phyloP scores from a whole-genome alignment of 2,113 vertebrate species.

The Panthera tigris region DNA sequence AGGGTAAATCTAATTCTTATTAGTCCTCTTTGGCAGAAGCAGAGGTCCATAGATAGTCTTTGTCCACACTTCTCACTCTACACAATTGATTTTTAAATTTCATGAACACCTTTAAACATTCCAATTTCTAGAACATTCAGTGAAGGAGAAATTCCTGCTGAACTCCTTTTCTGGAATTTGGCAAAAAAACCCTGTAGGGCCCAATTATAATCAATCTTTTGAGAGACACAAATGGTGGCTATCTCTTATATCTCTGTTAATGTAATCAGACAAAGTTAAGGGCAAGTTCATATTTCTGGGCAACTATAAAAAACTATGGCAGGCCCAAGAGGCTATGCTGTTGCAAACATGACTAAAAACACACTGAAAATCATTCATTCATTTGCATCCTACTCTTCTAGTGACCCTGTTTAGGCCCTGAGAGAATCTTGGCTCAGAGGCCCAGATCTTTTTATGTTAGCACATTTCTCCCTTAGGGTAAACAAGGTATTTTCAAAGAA shows the following conservation, averaged over 20 bases:
- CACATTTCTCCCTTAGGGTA: conserved; percentile 31
- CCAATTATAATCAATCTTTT: conserved; percentile 2
- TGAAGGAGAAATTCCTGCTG: not conserved
- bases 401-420: not conserved
- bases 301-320: not conserved
- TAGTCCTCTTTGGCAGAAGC: not conserved
- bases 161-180: not conserved
- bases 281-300: not conserved
- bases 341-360: not conserved
- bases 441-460: not conserved
- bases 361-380: not conserved
- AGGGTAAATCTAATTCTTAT: not conserved
- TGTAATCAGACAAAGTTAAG: not conserved
- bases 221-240: not conserved
- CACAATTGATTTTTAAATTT: not conserved
- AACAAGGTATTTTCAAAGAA: conserved; percentile 49
- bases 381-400: not conserved
- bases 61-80: not conserved
- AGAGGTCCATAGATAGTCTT: not conserved
- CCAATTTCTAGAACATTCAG: not conserved
- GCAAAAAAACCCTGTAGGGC: not conserved
- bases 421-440: conserved; percentile 39
- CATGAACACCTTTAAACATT: not conserved
- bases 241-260: not conserved
- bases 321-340: not conserved